These are phyloP conservation scores for Acropora yongei DNA, from an alignment of 64 coral and sea anemone species.

Conservation along the genomic window DNA sequence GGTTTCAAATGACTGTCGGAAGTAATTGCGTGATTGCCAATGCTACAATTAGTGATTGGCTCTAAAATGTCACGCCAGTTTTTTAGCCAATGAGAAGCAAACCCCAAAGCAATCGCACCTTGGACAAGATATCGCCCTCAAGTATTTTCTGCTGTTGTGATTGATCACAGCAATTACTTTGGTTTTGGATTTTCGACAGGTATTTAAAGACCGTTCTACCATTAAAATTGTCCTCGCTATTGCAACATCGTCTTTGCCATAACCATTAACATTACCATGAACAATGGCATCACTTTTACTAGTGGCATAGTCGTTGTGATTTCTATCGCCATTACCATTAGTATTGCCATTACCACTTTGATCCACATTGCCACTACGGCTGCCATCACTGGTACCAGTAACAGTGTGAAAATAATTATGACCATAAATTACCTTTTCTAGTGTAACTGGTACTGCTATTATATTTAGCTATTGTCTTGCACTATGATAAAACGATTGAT, in stretches of 20 bases:
- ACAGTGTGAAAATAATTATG: background rate
- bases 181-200: no score
- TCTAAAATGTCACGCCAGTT: no score
- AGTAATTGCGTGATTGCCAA: no score
- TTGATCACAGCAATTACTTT: background rate
- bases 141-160: background rate
- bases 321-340: background rate
- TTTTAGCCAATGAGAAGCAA: no score
- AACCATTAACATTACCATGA: background rate
- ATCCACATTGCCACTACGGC: background rate
- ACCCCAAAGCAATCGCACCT: no score
- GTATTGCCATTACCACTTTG: background rate
- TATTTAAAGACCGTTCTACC: background rate
- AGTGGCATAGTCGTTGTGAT: background rate
- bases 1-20: no score
- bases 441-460: background rate
- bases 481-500: background rate
- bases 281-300: background rate
- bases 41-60: no score
- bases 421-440: background rate
- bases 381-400: background rate
- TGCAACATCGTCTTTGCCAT: background rate
- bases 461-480: slow-evolving; percentile 2
- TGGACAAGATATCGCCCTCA: no score
- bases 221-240: background rate